phyloP scores from a whole-genome alignment of 2,888 invertebrate genomes.

The Dascillus cervinus region DNA sequence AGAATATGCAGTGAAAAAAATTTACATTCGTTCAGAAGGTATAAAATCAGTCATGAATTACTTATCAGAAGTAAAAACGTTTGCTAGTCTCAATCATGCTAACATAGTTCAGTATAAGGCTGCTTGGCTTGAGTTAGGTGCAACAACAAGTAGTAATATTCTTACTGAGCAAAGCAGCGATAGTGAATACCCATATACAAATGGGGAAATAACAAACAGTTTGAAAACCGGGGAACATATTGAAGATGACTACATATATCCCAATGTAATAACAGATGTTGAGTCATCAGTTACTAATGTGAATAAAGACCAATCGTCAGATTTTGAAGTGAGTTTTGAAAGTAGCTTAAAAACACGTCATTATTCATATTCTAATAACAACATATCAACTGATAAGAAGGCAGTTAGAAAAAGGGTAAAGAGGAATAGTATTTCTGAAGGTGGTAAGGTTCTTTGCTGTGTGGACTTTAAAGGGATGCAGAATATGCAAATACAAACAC shows the following conservation, averaged over 20 bases:
- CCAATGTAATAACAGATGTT: slow-evolving; percentile 10
- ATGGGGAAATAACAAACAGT: slow-evolving; percentile 5
- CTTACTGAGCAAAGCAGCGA: slow-evolving; percentile 10
- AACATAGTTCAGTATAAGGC: slow-evolving; percentile 79
- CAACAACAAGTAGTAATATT: slow-evolving; percentile 17
- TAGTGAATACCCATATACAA: slow-evolving; percentile 4
- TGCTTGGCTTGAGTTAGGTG: slow-evolving; percentile 69
- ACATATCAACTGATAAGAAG: slow-evolving; percentile 3
- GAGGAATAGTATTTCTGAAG: slow-evolving; percentile 34
- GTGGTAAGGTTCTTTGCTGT: slow-evolving; percentile 32
- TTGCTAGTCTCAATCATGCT: slow-evolving; percentile 69
- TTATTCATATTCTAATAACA: slow-evolving; percentile 13
- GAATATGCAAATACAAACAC: slow-evolving; percentile 22
- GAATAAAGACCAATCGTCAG: slow-evolving; percentile 24
- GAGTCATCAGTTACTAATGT: slow-evolving; percentile 6
- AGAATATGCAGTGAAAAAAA: slow-evolving; percentile 76
- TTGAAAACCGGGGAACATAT: slow-evolving; percentile 6
- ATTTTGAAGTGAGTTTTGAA: slow-evolving; percentile 32
- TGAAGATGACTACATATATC: slow-evolving; percentile 17
- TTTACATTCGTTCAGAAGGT: slow-evolving; percentile 55
- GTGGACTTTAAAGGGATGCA: slow-evolving; percentile 31
- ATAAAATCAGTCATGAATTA: slow-evolving; percentile 57
- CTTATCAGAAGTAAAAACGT: slow-evolving; percentile 70
- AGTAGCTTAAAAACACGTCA: slow-evolving; percentile 14
- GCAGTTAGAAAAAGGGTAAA: slow-evolving; percentile 19